Evolutionary conservation across 2,888 invertebrate genomes (phyloP).

Genomic region (Catocala sponsa): DNA sequence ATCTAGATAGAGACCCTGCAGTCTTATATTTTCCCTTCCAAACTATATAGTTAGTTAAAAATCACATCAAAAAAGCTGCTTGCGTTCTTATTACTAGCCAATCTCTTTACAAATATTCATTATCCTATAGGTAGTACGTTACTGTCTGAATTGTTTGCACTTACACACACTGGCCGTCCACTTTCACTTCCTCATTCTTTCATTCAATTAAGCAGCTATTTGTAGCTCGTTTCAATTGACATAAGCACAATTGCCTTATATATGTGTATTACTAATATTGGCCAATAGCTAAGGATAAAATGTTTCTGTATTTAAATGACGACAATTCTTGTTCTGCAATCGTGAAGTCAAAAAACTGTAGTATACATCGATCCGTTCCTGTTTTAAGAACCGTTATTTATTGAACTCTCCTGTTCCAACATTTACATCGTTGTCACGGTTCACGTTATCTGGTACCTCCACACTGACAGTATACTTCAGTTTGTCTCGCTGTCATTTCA

Average conservation of each 20-base stretch:
- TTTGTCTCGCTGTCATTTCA: constrained; percentile 73
- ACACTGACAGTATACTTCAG: constrained; percentile 60
- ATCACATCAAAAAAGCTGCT: too few species aligned
- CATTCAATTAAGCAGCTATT: not conserved
- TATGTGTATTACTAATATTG: not conserved
- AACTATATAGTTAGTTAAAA: too few species aligned
- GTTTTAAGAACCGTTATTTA: not conserved
- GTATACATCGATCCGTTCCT: too few species aligned
- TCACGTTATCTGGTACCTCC: constrained; percentile 50
- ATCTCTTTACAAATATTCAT: too few species aligned
- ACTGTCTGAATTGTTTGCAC: too few species aligned
- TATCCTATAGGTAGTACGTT: too few species aligned
- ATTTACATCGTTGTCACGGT: constrained; percentile 27
- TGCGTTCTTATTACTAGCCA: too few species aligned
- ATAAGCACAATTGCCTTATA: not conserved
- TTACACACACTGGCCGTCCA: too few species aligned
- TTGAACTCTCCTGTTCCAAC: constrained; percentile 1
- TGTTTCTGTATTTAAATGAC: too few species aligned
- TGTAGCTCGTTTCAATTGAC: not conserved
- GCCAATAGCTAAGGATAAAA: too few species aligned
- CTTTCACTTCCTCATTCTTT: too few species aligned
- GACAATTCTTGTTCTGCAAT: not conserved
- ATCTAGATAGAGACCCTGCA: not conserved
- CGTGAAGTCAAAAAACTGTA: not conserved
- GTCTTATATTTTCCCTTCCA: not conserved